Conservation (phyloP, 2,888 invertebrate species). For the Zhuqinia jingwanae region DNA sequence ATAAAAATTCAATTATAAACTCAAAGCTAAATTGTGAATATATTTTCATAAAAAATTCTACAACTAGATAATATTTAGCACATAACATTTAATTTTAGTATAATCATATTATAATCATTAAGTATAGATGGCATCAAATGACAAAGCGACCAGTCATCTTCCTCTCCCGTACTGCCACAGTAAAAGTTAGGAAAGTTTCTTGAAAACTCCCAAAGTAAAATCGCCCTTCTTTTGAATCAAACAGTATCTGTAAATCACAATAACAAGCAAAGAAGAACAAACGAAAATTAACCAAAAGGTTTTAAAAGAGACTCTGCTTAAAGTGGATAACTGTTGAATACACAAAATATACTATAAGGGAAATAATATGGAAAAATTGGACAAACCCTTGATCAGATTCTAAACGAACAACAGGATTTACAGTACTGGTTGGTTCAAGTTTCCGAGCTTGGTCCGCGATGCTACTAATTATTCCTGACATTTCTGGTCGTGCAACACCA, state of each 20-base stretch:
- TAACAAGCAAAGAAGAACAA: conserved; percentile 9
- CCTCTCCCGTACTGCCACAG: not conserved
- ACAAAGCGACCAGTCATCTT: not conserved
- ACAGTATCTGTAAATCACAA: conserved; percentile 77
- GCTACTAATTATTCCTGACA: conserved; percentile 77
- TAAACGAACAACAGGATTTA: conserved; percentile 77
- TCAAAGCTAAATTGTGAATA: no score
- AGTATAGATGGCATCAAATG: not conserved
- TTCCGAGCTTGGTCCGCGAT: conserved; percentile 78
- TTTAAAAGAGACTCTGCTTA: not conserved
- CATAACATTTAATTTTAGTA: no score
- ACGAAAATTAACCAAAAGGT: not conserved
- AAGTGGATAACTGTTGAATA: not conserved
- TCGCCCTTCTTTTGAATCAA: conserved; percentile 79
- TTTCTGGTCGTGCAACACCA: conserved; percentile 75
- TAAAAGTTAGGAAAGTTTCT: conserved; percentile 63
- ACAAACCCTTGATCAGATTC: conserved; percentile 78
- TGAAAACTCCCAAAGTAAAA: conserved; percentile 78
- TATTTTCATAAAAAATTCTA: no score
- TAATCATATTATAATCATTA: no score
- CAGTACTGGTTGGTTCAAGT: conserved; percentile 77
- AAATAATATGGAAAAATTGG: conserved; percentile 11
- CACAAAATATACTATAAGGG: conserved; percentile 8
- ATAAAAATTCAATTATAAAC: no score
- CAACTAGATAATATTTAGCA: no score